Conservation (phyloP, 1,140 invertebrate genomes). For the Drosophila athabasca region DNA sequence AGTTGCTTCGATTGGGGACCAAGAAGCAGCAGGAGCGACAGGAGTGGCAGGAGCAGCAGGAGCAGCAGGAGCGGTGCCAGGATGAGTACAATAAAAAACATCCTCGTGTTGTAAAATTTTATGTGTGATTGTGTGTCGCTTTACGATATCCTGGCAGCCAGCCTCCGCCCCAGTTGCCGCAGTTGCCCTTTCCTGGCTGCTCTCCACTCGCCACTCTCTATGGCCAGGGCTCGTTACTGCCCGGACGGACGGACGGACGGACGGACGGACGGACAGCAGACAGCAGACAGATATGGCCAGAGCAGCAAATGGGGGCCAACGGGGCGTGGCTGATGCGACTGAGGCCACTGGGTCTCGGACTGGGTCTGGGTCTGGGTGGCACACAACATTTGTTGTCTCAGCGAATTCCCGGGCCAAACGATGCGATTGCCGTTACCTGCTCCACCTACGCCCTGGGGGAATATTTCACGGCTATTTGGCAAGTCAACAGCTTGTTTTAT, state of each 20-base stretch:
- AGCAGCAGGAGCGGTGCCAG: constrained; percentile 10
- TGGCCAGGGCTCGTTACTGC: constrained; percentile 67
- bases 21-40: constrained; percentile 13
- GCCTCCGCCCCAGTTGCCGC: constrained; percentile 12
- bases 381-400: constrained; percentile 75
- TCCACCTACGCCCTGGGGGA: constrained; percentile 76
- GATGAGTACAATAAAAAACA: constrained; percentile 77
- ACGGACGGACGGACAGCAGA: constrained; percentile 4
- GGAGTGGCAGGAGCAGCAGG: background rate
- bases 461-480: constrained; percentile 82
- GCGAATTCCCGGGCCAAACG: constrained; percentile 62
- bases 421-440: constrained; percentile 80
- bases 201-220: background rate
- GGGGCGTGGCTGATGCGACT: constrained; percentile 28
- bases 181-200: background rate
- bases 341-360: background rate
- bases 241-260: constrained; percentile 2
- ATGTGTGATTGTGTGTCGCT: constrained; percentile 81
- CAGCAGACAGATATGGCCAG: constrained; percentile 27
- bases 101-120: constrained; percentile 81
- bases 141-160: constrained; percentile 73
- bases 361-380: constrained; percentile 5
- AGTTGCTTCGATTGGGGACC: constrained; percentile 68
- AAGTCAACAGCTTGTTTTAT: constrained; percentile 82
- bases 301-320: constrained; percentile 38